Percentiles rank a stretch among this genome's conserved stretches.
Conservation (phyloP, 2,888 invertebrate genomes). For the Erebia aethiops region DNA sequence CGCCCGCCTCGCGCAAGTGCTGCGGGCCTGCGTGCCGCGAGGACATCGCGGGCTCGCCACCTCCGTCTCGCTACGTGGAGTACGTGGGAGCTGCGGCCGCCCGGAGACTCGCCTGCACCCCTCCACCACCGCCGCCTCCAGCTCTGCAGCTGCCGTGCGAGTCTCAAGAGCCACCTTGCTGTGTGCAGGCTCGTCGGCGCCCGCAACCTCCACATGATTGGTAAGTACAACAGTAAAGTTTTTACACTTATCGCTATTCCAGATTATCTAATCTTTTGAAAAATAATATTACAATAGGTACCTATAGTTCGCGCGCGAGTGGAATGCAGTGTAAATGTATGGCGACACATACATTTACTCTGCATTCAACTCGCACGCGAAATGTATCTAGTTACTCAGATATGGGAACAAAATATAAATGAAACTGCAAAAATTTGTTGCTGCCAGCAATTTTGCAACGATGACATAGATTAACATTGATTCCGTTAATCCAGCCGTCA, state of each 20-base stretch:
- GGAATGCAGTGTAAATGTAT: no score
- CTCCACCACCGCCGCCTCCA: constrained; percentile 77
- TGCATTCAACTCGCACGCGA: no score
- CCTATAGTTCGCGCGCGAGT: no score
- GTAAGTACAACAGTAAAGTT: constrained; percentile 65
- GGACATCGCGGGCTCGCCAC: constrained; percentile 70
- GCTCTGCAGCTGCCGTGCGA: constrained; percentile 76
- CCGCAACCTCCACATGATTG: constrained; percentile 83
- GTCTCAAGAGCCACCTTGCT: constrained; percentile 80
- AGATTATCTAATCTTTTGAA: background rate
- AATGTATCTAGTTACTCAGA: background rate
- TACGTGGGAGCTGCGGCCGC: constrained; percentile 86
- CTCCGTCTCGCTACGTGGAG: constrained; percentile 82
- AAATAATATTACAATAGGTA: background rate
- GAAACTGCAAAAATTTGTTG: background rate
- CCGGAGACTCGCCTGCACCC: constrained; percentile 80
- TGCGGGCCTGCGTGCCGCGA: constrained; percentile 77
- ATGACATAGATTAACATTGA: background rate
- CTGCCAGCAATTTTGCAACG: background rate
- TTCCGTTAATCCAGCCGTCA: background rate
- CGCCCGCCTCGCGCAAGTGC: constrained; percentile 69
- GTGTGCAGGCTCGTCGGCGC: constrained; percentile 81
- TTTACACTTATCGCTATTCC: background rate
- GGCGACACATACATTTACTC: no score
- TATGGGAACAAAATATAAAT: no score